Conservation (phyloP, 2,888 invertebrate genomes). For the Ceramica pisi region DNA sequence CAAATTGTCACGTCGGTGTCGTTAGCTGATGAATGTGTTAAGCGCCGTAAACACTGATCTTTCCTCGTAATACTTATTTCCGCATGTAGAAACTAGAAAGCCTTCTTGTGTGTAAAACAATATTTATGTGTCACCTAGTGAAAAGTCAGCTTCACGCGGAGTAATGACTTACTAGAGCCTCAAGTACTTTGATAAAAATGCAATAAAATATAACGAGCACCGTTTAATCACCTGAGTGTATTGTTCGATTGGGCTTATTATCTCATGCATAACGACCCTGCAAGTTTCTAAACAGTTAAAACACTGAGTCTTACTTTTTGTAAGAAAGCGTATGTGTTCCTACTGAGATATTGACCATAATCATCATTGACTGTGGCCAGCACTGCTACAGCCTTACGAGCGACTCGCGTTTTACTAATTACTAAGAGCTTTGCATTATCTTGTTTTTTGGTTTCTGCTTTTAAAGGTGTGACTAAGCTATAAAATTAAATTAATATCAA, state of each 20-base stretch:
- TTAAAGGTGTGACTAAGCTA: background rate
- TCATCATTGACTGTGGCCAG: background rate
- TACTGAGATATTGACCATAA: background rate
- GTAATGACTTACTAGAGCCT: slow-evolving; percentile 1
- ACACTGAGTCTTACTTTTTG: background rate
- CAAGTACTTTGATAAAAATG: slow-evolving; percentile 13
- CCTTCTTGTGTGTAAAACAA: background rate
- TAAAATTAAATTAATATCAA: slow-evolving; percentile 15
- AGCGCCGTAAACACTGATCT: slow-evolving; percentile 2
- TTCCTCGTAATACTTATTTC: slow-evolving; percentile 1
- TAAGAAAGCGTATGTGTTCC: background rate
- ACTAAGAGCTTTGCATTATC: background rate
- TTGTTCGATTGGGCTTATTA: slow-evolving; percentile 9
- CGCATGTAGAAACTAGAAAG: slow-evolving; percentile 32
- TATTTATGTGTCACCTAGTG: background rate
- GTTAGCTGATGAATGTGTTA: slow-evolving; percentile 2
- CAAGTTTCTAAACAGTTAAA: background rate
- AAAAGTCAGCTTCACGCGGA: background rate
- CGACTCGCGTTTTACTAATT: background rate
- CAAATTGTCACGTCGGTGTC: background rate
- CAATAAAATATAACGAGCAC: slow-evolving; percentile 1
- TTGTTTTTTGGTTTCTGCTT: background rate
- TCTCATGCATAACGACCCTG: background rate
- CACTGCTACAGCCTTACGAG: background rate
- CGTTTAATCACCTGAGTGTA: slow-evolving; percentile 8